These are phyloP conservation scores for Misgurnus anguillicaudatus DNA, from an alignment of 2,113 vertebrate genomes.

Conservation along the genomic window DNA sequence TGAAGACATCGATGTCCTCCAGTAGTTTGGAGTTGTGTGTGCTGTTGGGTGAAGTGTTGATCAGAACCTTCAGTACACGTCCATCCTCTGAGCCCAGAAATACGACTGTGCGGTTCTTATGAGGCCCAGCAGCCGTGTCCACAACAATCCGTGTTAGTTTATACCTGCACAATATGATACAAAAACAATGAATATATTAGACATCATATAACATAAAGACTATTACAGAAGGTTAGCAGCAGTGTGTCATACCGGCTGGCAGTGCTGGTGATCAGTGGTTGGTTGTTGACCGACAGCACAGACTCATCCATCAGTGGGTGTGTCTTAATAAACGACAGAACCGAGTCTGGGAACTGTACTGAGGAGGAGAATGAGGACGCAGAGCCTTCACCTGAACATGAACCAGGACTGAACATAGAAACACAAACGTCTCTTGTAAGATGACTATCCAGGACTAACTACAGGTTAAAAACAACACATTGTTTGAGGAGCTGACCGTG, in stretches of 20 bases:
- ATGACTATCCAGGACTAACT: neutral
- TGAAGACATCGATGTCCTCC: slow-evolving; percentile 85
- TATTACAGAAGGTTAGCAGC: no score
- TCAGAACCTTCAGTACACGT: slow-evolving; percentile 83
- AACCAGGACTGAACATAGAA: slow-evolving; percentile 77
- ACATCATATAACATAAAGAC: no score
- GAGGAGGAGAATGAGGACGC: slow-evolving; percentile 75
- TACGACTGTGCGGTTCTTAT: slow-evolving; percentile 79
- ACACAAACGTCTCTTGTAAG: neutral
- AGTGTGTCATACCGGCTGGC: slow-evolving; percentile 73
- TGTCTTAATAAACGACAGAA: slow-evolving; percentile 86
- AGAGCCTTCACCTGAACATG: slow-evolving; percentile 79
- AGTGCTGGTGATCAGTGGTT: slow-evolving; percentile 83
- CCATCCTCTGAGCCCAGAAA: slow-evolving; percentile 89
- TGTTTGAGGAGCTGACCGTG: slow-evolving; percentile 68
- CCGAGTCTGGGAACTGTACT: slow-evolving; percentile 85
- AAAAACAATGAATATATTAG: neutral
- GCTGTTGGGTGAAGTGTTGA: slow-evolving; percentile 55
- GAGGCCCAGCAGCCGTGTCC: slow-evolving; percentile 79
- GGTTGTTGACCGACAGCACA: slow-evolving; percentile 72
- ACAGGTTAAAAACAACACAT: neutral
- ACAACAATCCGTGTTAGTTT: slow-evolving; percentile 84
- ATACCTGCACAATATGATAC: slow-evolving; percentile 62
- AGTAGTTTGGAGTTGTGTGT: slow-evolving; percentile 70
- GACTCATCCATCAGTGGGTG: slow-evolving; percentile 87